Conservation (phyloP, 2,888 invertebrate species). For the Antitype chi region DNA sequence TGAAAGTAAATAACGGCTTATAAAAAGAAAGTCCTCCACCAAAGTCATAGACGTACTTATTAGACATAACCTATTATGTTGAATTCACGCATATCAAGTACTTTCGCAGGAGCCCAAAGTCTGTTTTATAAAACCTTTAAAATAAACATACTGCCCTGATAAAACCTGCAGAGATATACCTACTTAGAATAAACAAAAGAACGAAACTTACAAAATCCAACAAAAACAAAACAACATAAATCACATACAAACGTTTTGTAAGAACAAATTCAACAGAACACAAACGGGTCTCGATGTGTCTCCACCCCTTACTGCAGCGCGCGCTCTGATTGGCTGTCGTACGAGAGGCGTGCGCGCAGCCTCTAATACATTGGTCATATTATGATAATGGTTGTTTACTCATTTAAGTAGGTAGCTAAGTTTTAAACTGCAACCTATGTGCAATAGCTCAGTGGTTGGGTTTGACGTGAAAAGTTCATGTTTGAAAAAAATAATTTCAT, state of each 20-base stretch:
- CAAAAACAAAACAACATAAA: background rate
- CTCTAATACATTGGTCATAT: constrained; percentile 41
- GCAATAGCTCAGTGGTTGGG: background rate
- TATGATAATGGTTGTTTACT: background rate
- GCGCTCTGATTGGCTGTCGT: constrained; percentile 58
- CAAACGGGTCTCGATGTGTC: constrained; percentile 2
- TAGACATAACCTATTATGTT: background rate
- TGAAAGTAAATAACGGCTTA: no score
- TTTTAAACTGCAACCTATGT: no score
- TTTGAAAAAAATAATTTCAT: no score
- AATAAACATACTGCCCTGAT: background rate
- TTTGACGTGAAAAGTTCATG: no score
- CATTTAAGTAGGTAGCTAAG: no score
- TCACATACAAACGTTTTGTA: constrained; percentile 8
- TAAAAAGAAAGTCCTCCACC: background rate
- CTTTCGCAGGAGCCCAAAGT: background rate
- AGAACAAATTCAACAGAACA: constrained; percentile 19
- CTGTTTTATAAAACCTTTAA: background rate
- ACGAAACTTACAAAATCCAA: background rate
- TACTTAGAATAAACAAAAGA: background rate
- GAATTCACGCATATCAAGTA: background rate
- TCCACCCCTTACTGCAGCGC: constrained; percentile 32
- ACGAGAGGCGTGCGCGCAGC: constrained; percentile 64
- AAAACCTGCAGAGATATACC: background rate
- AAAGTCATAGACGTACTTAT: background rate